Conservation (phyloP, 2,888 invertebrate genomes). For the Meiosimyza platycephala region DNA sequence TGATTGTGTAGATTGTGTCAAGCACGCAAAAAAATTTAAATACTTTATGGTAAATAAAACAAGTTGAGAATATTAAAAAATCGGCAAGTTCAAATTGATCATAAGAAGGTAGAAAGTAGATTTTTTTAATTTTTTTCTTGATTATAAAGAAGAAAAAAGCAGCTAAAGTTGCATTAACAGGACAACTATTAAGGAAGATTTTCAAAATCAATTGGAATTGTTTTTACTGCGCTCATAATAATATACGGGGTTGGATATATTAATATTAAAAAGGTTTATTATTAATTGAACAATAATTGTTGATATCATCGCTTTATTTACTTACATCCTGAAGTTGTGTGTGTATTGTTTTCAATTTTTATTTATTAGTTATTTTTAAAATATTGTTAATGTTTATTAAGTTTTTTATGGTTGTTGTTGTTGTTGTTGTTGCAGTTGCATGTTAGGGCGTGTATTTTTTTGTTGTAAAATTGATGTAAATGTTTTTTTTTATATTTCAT, state of each 20-base stretch:
- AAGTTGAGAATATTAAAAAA: too few species aligned
- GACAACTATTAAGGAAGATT: not conserved
- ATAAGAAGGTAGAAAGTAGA: too few species aligned
- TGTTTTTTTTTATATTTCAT: conserved; percentile 21
- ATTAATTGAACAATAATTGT: too few species aligned
- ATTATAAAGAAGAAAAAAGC: not conserved
- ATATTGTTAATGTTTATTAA: conserved; percentile 26
- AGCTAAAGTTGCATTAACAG: not conserved
- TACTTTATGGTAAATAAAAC: too few species aligned
- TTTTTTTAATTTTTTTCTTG: too few species aligned
- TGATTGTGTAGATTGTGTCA: too few species aligned
- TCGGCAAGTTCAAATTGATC: too few species aligned
- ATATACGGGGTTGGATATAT: too few species aligned
- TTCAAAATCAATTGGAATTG: too few species aligned
- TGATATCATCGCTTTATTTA: conserved; percentile 43
- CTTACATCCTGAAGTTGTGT: conserved; percentile 51
- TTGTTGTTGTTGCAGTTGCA: conserved; percentile 41
- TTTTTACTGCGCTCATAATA: too few species aligned
- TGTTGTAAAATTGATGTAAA: conserved; percentile 44
- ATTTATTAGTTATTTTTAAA: conserved; percentile 17
- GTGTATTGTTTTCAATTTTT: conserved; percentile 37
- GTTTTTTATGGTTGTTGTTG: conserved; percentile 23
- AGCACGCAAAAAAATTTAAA: too few species aligned
- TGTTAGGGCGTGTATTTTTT: conserved; percentile 29
- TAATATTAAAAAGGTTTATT: too few species aligned